Base-by-base conservation (phyloP, 2,797 vertebrate species). In the Hemitrygon akajei region DNA sequence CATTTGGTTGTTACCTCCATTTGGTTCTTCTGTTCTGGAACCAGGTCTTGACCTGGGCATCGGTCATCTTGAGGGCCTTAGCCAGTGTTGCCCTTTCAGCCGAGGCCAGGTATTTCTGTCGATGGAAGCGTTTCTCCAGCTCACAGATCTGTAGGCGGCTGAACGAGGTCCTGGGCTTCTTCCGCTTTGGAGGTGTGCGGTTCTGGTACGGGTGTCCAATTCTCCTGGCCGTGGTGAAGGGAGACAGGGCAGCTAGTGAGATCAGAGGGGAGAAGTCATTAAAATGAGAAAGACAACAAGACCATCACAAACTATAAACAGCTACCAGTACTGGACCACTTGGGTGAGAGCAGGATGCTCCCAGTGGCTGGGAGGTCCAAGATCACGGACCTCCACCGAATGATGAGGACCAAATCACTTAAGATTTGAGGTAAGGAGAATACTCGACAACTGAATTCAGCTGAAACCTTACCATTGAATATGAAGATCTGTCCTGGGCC, bases 21-120 rank as follows among this genome's bases (percentile, higher is more conserved):
- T 99, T 99, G 95, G 98, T 99, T 96, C 98, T 97, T 94, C 98
- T 97, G 96, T 99, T 99, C 96, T 99, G 98, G 96, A 99, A 99
- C 98, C 98, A 99, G 94, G 98, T 99, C 96, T 99, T 99, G 95
- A 99, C 98, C 96, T 99, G 98, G 7, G 98, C 98, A 0, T 99
- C 98, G 0, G 98, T 99, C 98, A 99, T 99, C 96, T 98, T 98
- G 94, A 99, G 96, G 77, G 98, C 94, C 66, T 94, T 94, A 71
- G 94, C 94, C 58, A 94, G 71, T 1, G 94, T 91, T 3, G 94
- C 94, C 40, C 94, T 56, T 87, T 94, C 94, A 34, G 94, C 94
- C 30, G 94, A 94, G n/a, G 94, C 94, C 12, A 94, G 94, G 86
- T 94, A 94, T 87, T 94, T 94, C 87, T 94, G 94, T 7, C 94